Conservation (phyloP, 2,113 vertebrate genomes). For the Apistogramma diplotaenia region DNA sequence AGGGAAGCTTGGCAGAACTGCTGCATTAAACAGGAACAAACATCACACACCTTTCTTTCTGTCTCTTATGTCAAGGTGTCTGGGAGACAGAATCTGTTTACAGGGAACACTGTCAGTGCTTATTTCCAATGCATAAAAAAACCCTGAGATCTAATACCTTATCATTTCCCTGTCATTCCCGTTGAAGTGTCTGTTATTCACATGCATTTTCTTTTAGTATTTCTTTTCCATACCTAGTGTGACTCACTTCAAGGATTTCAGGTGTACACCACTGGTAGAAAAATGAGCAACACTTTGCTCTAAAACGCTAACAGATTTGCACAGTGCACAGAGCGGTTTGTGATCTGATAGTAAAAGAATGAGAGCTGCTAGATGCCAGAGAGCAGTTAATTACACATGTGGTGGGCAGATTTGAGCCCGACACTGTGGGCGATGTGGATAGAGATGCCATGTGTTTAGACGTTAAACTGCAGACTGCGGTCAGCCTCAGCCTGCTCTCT, state of each 20-base stretch:
- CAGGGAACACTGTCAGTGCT: slow-evolving; percentile 36
- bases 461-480: slow-evolving; percentile 71
- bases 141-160: slow-evolving; percentile 25
- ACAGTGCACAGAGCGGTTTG: slow-evolving; percentile 35
- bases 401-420: slow-evolving; percentile 70
- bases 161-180: slow-evolving; percentile 32
- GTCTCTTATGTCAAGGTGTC: slow-evolving; percentile 57
- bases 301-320: slow-evolving; percentile 39
- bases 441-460: slow-evolving; percentile 71
- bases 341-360: slow-evolving; percentile 68
- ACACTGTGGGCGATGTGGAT: slow-evolving; percentile 70
- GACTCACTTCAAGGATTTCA: slow-evolving; percentile 21
- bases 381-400: slow-evolving; percentile 75
- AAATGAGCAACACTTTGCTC: slow-evolving; percentile 20
- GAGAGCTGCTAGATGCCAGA: slow-evolving; percentile 58
- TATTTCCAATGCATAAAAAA: slow-evolving; percentile 36
- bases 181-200: neutral
- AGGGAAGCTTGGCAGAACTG: slow-evolving; percentile 72
- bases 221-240: neutral
- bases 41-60: slow-evolving; percentile 59
- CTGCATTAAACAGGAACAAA: slow-evolving; percentile 68
- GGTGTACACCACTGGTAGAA: slow-evolving; percentile 6
- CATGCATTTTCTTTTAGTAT: slow-evolving; percentile 10
- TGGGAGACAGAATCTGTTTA: slow-evolving; percentile 53
- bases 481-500: slow-evolving; percentile 62